phyloP scores from a whole-genome alignment of 2,888 invertebrate genomes.

The Elmis aenea region DNA sequence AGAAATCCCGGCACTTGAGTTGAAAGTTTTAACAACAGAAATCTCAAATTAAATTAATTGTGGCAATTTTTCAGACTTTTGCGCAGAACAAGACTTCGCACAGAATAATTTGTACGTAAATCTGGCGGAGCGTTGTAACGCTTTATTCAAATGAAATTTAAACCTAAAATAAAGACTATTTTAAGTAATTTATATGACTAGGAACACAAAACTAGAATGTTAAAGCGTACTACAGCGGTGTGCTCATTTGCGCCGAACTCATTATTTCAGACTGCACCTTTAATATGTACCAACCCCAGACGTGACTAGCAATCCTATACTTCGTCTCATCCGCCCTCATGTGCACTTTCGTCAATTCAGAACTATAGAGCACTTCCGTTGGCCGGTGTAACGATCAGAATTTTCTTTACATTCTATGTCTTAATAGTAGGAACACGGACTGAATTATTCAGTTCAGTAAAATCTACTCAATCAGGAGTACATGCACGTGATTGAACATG shows the following conservation, averaged over 20 bases:
- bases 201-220: slow-evolving; percentile 18
- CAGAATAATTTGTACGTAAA: no score
- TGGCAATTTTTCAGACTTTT: no score
- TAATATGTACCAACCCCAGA: slow-evolving; percentile 14
- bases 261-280: slow-evolving; percentile 26
- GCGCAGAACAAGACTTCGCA: no score
- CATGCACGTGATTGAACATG: no score
- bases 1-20: no score
- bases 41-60: no score
- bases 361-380: slow-evolving; percentile 6
- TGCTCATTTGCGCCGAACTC: slow-evolving; percentile 26
- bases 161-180: slow-evolving; percentile 27
- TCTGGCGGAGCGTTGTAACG: slow-evolving; percentile 7
- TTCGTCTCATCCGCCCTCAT: slow-evolving; percentile 8
- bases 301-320: slow-evolving; percentile 17
- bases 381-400: no score
- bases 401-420: no score
- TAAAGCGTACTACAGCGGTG: slow-evolving; percentile 7
- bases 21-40: no score
- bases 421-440: no score
- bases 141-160: slow-evolving; percentile 22
- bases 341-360: slow-evolving; percentile 9
- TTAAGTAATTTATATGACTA: slow-evolving; percentile 23
- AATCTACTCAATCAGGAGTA: no score
- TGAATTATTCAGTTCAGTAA: no score